Evolutionary conservation across 2,113 vertebrate species (phyloP).

Genomic region (Eptesicus fuscus): DNA sequence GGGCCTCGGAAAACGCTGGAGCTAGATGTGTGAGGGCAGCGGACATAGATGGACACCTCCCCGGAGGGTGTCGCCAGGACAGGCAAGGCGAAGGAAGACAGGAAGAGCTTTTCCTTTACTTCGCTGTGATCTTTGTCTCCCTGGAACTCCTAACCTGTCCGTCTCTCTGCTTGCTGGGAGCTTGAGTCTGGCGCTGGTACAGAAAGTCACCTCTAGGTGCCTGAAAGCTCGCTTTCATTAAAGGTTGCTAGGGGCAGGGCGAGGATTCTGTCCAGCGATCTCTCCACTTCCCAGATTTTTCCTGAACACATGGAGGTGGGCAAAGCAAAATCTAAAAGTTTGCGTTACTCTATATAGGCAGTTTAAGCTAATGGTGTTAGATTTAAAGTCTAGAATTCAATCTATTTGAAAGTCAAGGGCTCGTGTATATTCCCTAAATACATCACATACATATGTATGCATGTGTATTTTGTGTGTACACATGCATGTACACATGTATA

Average conservation of each 20-base stretch:
- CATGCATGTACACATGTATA: not conserved
- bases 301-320: not conserved
- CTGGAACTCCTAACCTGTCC: not conserved
- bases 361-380: not conserved
- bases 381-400: not conserved
- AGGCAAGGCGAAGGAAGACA: accelerated
- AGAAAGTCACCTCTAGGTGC: not conserved
- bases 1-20: not conserved
- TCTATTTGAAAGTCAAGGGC: not conserved
- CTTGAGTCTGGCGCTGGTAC: not conserved
- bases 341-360: not conserved
- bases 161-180: not conserved
- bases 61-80: not conserved
- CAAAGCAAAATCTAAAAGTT: not conserved
- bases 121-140: not conserved
- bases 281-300: not conserved
- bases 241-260: not conserved
- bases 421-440: not conserved
- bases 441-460: not conserved
- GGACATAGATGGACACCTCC: not conserved
- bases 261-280: not conserved
- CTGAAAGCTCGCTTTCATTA: not conserved
- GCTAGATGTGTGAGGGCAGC: not conserved
- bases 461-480: not conserved
- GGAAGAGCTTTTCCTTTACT: no score